phyloP scores from a whole-genome alignment of 2,113 vertebrate species.

The Hirundichthys speculiger region DNA sequence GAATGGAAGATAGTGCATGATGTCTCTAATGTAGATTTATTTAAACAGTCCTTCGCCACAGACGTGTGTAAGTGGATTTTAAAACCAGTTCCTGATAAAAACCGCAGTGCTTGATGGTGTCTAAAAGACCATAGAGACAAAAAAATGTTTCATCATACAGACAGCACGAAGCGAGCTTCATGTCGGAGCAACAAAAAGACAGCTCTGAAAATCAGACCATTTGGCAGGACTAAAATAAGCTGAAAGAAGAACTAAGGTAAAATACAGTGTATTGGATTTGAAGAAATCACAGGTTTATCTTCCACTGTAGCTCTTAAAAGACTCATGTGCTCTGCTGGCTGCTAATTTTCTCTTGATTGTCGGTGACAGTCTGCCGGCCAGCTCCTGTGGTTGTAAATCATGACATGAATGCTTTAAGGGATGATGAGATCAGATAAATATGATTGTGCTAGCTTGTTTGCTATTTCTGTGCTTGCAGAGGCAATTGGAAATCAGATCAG shows the following conservation, averaged over 20 bases:
- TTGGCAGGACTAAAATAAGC: slow-evolving; percentile 1
- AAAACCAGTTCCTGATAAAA: not conserved
- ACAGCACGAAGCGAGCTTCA: slow-evolving; percentile 5
- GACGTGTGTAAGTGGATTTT: too few relatives aligned
- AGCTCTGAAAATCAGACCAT: not conserved
- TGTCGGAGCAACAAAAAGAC: not conserved
- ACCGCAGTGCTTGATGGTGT: not conserved
- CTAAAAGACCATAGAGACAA: not conserved
- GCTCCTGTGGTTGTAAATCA: slow-evolving; percentile 30
- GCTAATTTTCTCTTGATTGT: slow-evolving; percentile 54
- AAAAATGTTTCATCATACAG: slow-evolving; percentile 8
- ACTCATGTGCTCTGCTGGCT: slow-evolving; percentile 43
- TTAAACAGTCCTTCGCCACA: too few relatives aligned
- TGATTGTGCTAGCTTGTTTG: slow-evolving; percentile 46
- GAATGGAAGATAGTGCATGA: too few relatives aligned
- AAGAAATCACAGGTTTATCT: slow-evolving; percentile 36
- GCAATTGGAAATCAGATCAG: slow-evolving; percentile 36
- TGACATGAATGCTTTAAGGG: slow-evolving; percentile 42
- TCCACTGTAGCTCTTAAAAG: slow-evolving; percentile 6
- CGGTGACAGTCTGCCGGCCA: slow-evolving; percentile 30
- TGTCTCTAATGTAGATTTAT: too few relatives aligned
- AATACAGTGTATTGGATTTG: slow-evolving; percentile 17
- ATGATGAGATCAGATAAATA: slow-evolving; percentile 53
- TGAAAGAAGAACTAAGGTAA: not conserved
- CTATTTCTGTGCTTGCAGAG: slow-evolving; percentile 29